A percentile compares a stretch with the other conserved stretches of the same genome.
phyloP scores from a whole-genome alignment of 2,113 vertebrate species.

The Cricetomys ansorgei region DNA sequence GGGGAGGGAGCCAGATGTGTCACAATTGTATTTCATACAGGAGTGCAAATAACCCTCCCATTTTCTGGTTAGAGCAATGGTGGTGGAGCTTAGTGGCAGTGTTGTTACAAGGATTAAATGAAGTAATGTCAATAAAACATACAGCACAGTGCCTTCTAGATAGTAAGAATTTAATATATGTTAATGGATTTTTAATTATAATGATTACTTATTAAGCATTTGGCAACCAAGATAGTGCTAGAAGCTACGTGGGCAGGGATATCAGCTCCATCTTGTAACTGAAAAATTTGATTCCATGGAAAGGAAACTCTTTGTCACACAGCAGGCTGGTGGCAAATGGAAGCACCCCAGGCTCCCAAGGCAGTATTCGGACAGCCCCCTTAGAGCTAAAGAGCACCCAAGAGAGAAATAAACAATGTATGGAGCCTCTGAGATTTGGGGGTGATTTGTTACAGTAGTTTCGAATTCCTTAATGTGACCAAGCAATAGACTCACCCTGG shows the following conservation, averaged over 20 bases:
- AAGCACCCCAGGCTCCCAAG: neutral
- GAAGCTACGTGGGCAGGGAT: neutral
- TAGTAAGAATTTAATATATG: neutral
- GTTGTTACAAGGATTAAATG: neutral
- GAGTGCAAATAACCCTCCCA: neutral
- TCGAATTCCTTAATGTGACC: neutral
- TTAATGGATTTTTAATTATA: neutral
- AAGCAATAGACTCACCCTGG: neutral
- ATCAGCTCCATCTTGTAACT: neutral
- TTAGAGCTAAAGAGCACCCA: neutral
- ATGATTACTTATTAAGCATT: neutral
- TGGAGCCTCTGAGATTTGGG: neutral
- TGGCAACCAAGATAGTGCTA: neutral
- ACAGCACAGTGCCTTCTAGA: neutral
- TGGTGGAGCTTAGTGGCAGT: neutral
- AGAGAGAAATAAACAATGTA: neutral
- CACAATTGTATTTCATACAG: neutral
- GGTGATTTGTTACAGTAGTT: neutral
- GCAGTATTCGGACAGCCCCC: neutral
- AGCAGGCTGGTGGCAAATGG: neutral
- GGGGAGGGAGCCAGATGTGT: neutral
- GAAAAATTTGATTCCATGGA: neutral
- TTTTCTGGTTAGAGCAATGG: neutral
- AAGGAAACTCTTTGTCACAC: neutral
- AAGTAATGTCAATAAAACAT: neutral